Evolutionary conservation across 2,797 vertebrate species (phyloP).

Genomic region (Enteromius trimaculatus): DNA sequence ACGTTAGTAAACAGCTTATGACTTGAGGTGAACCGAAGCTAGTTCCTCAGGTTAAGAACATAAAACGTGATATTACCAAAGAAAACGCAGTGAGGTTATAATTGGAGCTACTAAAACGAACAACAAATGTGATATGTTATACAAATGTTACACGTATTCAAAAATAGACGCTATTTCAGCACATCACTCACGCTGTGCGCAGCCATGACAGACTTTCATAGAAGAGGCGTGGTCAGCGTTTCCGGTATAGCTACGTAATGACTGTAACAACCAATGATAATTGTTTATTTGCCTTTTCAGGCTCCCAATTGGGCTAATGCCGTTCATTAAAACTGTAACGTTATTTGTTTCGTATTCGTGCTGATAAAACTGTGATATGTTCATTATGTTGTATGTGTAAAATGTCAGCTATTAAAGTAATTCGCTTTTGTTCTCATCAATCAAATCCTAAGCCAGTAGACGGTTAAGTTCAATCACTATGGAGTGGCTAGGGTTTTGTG

Average conservation of each 20-base stretch:
- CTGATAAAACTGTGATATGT: neutral
- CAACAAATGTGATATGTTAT: neutral
- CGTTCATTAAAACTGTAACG: too few species aligned
- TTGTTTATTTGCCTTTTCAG: neutral
- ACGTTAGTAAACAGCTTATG: neutral
- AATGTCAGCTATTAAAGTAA: neutral
- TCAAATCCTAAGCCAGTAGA: neutral
- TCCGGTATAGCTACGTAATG: neutral
- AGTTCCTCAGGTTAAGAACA: too few species aligned
- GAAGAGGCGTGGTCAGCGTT: neutral
- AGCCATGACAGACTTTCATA: constrained; percentile 13
- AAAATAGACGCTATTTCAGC: neutral
- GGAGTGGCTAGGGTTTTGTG: neutral
- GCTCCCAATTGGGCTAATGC: neutral
- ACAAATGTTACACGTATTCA: neutral
- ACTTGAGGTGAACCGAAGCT: neutral
- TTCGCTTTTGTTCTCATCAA: neutral
- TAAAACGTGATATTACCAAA: neutral
- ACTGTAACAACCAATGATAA: neutral
- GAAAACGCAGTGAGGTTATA: neutral
- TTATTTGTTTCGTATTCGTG: neutral
- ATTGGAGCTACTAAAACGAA: neutral
- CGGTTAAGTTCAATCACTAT: neutral
- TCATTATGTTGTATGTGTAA: neutral
- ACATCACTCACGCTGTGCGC: neutral